Evolutionary conservation across 1,140 invertebrate genomes (phyloP), one percentile per base, ranked within the genome.

Genomic region (Magallana angulata): DNA sequence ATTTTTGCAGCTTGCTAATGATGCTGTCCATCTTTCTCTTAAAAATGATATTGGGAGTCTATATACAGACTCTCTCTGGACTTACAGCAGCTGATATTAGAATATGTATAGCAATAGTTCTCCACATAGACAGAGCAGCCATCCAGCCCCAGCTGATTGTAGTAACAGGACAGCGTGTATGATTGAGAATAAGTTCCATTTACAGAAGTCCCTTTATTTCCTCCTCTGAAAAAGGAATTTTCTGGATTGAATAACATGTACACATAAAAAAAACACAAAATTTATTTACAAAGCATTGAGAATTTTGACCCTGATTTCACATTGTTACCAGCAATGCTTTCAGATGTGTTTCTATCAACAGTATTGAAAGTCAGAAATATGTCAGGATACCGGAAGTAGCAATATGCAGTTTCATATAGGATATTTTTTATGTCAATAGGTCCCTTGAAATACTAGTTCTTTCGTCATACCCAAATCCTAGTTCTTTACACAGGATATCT

Each of bases 31-130:
- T 64, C 60, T 64, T n/a, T n/a, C 16, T 64, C 16, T 64, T n/a
- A 64, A 64, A 16, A 64, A 64, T 16, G 36, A 48, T 48, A 48
- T 48, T 48, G 36, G 36, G 36, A 48, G 36, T 48, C 36, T 24
- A 24, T 24, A 24, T 24, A 24, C 24, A 24, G 24, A 24, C 24
- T 24, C 24, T 48, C 5, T 48, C 5, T 48, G 36, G 36, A 76
- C 68, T 76, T 76, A 76, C 68, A 76, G 68, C 68, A 76, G 68
- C 24, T 76, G 68, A 76, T 76, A 18, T 11, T 76, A 5, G 68
- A 18, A 7, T 12, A 9, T 30, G 18, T 30, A 8, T 11, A 30
- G 36, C 68, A 76, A 11, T 24, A 76, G 68, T 18, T 30, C 2
- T 9, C 6, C 24, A 12, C 12, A 12, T 36, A 76, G 68, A 36